Conservation (phyloP, 2,888 invertebrate genomes). For the Agrochola circellaris region DNA sequence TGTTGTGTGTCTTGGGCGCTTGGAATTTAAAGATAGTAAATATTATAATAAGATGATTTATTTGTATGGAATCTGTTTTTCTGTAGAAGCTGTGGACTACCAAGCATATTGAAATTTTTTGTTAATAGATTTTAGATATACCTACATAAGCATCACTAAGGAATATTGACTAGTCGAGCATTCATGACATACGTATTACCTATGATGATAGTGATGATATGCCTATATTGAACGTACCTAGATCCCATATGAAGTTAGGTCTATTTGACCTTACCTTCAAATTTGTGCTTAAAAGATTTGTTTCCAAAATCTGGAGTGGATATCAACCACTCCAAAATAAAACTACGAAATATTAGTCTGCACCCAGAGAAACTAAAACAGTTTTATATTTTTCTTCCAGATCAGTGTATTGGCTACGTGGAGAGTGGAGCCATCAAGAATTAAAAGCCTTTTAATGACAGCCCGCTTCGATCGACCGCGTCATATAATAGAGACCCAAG, state of each 20-base stretch:
- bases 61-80: not conserved
- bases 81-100: not conserved
- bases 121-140: no score
- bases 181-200: not conserved
- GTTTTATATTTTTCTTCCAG: conserved; percentile 83
- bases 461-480: conserved; percentile 76
- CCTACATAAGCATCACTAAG: not conserved
- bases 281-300: not conserved
- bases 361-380: conserved; percentile 61
- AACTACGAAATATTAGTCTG: not conserved
- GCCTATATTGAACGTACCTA: not conserved
- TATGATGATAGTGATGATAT: not conserved
- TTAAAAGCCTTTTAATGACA: conserved; percentile 90
- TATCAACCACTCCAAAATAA: not conserved
- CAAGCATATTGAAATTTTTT: not conserved
- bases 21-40: not conserved
- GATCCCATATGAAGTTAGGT: no score
- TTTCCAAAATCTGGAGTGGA: not conserved
- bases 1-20: not conserved
- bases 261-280: no score
- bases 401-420: conserved; percentile 78
- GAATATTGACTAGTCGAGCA: not conserved
- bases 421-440: conserved; percentile 87
- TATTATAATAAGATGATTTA: not conserved
- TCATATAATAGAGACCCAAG: conserved; percentile 67